Conservation (phyloP, 1,140 invertebrate genomes). For the Solenopsis fugax region DNA sequence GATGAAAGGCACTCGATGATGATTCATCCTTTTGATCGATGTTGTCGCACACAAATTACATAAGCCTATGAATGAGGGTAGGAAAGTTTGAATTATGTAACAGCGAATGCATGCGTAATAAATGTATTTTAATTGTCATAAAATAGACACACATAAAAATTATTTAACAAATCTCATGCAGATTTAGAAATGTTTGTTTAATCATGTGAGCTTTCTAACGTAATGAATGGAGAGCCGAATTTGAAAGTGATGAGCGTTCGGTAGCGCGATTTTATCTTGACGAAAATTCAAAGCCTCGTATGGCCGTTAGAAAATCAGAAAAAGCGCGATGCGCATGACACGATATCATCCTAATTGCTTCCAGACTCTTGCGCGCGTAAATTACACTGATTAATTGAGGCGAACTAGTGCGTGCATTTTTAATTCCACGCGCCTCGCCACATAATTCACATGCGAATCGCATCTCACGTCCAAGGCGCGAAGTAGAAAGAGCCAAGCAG, state of each 20-base stretch:
- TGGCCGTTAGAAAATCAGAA: conserved; percentile 40
- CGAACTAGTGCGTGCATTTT: conserved; percentile 61
- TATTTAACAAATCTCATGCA: background rate
- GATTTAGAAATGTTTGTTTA: background rate
- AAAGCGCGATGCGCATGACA: conserved; percentile 51
- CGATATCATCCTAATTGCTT: conserved; percentile 63
- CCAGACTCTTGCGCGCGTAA: conserved; percentile 59
- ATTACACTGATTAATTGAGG: conserved; percentile 65
- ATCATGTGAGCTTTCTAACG: background rate
- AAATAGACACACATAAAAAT: background rate
- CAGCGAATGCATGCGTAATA: background rate
- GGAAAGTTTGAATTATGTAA: background rate
- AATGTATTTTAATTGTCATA: background rate
- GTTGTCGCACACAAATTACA: conserved; percentile 39
- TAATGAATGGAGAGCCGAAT: background rate
- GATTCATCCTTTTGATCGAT: conserved; percentile 49
- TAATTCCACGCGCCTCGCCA: conserved; percentile 47
- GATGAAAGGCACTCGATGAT: conserved; percentile 46
- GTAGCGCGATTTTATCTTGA: background rate
- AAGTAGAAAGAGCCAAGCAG: conserved; percentile 55
- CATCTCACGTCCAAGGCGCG: conserved; percentile 61
- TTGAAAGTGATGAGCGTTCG: conserved; percentile 4
- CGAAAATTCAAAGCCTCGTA: background rate
- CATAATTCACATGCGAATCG: conserved; percentile 53
- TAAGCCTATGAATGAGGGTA: background rate